Evolutionary conservation across 2,797 vertebrate species (phyloP), one percentile per base, ranked within the genome.

Genomic region (Tauraco hartlaubi): DNA sequence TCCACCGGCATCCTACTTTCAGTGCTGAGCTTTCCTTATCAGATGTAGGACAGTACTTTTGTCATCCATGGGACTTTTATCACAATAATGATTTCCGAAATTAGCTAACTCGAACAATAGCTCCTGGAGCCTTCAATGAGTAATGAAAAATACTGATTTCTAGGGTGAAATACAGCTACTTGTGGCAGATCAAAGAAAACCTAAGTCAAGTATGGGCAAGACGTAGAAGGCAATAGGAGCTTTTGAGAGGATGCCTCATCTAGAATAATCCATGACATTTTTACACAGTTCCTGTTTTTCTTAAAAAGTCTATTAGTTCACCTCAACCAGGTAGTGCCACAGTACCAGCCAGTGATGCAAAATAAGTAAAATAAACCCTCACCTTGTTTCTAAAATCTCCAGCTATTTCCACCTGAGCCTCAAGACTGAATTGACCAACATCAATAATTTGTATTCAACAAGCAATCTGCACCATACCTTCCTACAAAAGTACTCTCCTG

Each of bases 381-480:
- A 69, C 6, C 9, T 61, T 7, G 0, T 51, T 91, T 72, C 37
- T 66, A 80, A 91, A 85, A 66, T 64, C 37, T 82, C 26, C 29
- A 58, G 11, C 88, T 66, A 83, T 31, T 96, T 92, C 61, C 48
- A 85, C 35, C 82, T 79, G 55, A 88, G 28, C 15, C 26, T 58
- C 68, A 64, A 44, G 29, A 66, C 49, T 61, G 29, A 83, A 67
- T 3, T 33, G 67, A 49, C 31, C 4, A 11, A 55, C 29, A 49
- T 41, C 35, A 83, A 58, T 62, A 83, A 93, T 94, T 84, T 78
- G 55, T 79, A 94, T 94, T 90, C 86, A 89, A 76, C 15, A 43
- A 49, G 44, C 21, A 66, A 85, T 76, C 63, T 92, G 58, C 9
- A 72, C 12, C 43, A 62, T 49, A 94, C 87, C 86, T 94, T 85